Base-by-base conservation (phyloP, 2,888 invertebrate genomes). In the Nowickia ferox region DNA sequence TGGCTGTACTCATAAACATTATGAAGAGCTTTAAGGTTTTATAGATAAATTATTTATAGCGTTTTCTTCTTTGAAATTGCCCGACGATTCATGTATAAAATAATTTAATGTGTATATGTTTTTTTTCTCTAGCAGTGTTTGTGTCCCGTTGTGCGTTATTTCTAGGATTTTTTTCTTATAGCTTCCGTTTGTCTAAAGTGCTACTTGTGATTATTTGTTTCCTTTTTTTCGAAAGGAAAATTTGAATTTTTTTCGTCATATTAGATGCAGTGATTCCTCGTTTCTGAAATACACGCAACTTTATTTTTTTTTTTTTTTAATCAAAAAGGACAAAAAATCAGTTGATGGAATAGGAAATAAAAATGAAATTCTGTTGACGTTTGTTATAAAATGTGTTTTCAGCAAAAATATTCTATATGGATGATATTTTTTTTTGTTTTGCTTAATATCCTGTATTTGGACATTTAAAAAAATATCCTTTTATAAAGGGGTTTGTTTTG, bases 381-480 rank as follows among this genome's bases (percentile, higher is more conserved):
- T 89, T 89, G 89, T 89, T 89, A 88, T 89, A 88, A 88, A 91
- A 89, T 89, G 87, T 88, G 88, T 88, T 87, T 87, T 82, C 79
- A 87, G 79, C 80, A 74, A 79, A 77, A 83, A 80, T 48, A 22
- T 19, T 59, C 78, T 71, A 69, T 86, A 81, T 87, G 79, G 51
- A 46, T 46, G 15, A 86, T 75, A 3, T 84, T 68, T 53, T 65
- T 59, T 48, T 17, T 75, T 72, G 63, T 78, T 65, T 30, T 30
- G 30, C 30, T 30, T 30, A 30, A 30, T 89, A 90, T 91, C 91
- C 91, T 88, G 89, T 90, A 89, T 90, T 90, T 87, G 91, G 90
- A 91, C 90, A 89, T 82, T 71, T 65, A 74, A 55, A 74, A 46
- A 69, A 74, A 55, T 63, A 40, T 65, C 61, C 69, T 69, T 76